These are phyloP conservation scores for Helleia helle DNA, from an alignment of 2,888 invertebrate species.

Conservation along the genomic window DNA sequence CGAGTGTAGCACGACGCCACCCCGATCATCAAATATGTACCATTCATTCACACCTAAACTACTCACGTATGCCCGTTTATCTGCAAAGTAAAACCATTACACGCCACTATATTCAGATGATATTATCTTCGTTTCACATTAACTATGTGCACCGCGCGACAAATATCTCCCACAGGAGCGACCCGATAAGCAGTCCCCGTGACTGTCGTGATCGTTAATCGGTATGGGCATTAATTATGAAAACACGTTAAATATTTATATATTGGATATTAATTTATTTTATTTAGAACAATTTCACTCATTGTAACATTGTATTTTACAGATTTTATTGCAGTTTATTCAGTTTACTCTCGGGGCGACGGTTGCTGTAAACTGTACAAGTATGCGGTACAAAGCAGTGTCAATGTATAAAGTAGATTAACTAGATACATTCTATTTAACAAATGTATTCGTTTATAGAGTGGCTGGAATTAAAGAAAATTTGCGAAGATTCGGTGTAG, in stretches of 20 bases:
- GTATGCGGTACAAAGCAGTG: too few relatives aligned
- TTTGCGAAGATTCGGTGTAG: conserved; percentile 47
- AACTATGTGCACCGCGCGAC: conserved; percentile 27
- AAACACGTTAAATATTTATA: conserved; percentile 21
- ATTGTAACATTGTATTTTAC: too few relatives aligned
- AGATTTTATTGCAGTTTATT: too few relatives aligned
- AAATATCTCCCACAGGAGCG: conserved; percentile 50
- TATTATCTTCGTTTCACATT: conserved; percentile 28
- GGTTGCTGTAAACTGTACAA: too few relatives aligned
- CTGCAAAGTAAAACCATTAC: conserved; percentile 15
- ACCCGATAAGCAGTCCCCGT: conserved; percentile 57
- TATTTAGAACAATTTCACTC: too few relatives aligned
- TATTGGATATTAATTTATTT: conserved; percentile 10
- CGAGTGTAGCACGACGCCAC: conserved; percentile 35
- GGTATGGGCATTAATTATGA: conserved; percentile 58
- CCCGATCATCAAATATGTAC: conserved; percentile 38
- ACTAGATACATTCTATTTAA: too few relatives aligned
- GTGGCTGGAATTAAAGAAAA: conserved; percentile 6
- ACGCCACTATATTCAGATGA: conserved; percentile 13
- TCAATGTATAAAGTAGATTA: too few relatives aligned
- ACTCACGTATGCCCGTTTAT: conserved; percentile 9
- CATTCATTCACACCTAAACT: conserved; percentile 25
- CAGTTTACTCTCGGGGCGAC: too few relatives aligned
- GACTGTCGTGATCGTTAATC: conserved; percentile 59
- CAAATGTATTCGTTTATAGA: not conserved